Evolutionary conservation across 1,140 invertebrate genomes (phyloP), one percentile per base, ranked within the genome.

Genomic region (Lepidurus apus): DNA sequence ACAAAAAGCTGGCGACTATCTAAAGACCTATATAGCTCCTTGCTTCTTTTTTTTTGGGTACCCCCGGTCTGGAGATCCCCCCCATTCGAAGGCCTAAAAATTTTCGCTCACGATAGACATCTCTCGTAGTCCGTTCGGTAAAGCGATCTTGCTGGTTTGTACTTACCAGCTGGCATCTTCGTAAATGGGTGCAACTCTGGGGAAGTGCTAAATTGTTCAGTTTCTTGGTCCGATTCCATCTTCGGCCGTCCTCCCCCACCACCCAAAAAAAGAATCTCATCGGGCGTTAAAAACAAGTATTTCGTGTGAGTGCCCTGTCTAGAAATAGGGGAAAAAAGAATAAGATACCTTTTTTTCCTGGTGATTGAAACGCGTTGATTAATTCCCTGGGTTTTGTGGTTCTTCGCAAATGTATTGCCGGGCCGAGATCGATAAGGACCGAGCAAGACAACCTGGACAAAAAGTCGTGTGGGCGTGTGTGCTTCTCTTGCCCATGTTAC

Each of bases 1-100:
- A 65, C 53, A 65, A 65, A 65, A 17, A 65, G 53, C 53, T 17
- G 53, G 53, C 45, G 45, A 47, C 53, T 65, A 17, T 65, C 53
- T 65, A 65, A n/a, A 65, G 53, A 65, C 53, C 21, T 65, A 65
- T 65, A 17, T 9, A 65, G n/a, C 53, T 9, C 53, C 53, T 21
- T 47, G 45, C 45, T 65, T 65, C 7, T 17, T 65, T 65, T 9
- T 21, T 13, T 21, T 65, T 13, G 1, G 10, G 10, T 47, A 6
- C 17, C 8, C 53, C 53, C n/a, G 21, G 21, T 21, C 53, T n/a
- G 53, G 53, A 7, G 34, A 34, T 34, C 34, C 53, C 21, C 53
- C 17, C 9, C 53, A 17, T 65, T 65, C 45, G n/a, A 21, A 65
- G 53, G 53, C 53, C 53, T 65, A 65, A 65, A 65, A 65, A 65